Evolutionary conservation across 2,113 vertebrate species (phyloP).

Genomic region (Sceloporus undulatus): DNA sequence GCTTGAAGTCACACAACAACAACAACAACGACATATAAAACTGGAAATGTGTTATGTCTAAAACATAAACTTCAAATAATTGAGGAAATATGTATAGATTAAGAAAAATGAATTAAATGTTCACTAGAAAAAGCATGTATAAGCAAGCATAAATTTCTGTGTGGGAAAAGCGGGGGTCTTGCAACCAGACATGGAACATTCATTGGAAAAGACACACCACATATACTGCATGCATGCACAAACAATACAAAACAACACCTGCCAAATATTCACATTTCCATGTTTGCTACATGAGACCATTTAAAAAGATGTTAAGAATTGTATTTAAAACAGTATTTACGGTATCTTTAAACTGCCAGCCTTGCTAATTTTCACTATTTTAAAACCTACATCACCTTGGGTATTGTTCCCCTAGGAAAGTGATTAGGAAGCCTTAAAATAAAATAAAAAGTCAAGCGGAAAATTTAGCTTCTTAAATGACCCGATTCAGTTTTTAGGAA

Average conservation of each 20-base stretch:
- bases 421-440: background rate
- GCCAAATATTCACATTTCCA: background rate
- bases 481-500: background rate
- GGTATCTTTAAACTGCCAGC: background rate
- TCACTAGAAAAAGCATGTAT: background rate
- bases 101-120: background rate
- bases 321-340: background rate
- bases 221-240: background rate
- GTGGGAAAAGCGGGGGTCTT: background rate
- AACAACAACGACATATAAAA: too few species aligned
- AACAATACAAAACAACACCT: background rate
- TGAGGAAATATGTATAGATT: background rate
- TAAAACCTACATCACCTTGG: background rate
- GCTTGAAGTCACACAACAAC: too few species aligned
- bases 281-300: background rate
- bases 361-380: background rate
- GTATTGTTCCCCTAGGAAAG: background rate
- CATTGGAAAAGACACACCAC: background rate
- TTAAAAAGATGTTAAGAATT: background rate
- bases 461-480: background rate
- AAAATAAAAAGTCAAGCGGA: background rate
- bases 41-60: too few species aligned
- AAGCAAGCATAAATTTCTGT: too few species aligned
- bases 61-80: too few species aligned
- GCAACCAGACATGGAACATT: background rate